Evolutionary conservation across 2,797 vertebrate species (phyloP).

Genomic region (Phaenicophaeus curvirostris): DNA sequence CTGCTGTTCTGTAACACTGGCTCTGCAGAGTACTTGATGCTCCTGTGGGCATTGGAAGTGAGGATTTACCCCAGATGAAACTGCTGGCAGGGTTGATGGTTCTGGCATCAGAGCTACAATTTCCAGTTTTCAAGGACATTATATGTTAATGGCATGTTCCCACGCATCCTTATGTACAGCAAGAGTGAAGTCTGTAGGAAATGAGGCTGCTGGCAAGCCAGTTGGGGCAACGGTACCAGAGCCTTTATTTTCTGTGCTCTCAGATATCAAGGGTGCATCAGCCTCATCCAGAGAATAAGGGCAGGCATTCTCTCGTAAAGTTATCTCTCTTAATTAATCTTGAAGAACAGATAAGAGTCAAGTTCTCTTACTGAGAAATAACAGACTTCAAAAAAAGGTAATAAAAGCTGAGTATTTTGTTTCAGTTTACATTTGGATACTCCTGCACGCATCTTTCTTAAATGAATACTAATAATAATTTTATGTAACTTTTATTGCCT

Average conservation of each 20-base stretch:
- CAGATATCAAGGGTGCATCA: neutral
- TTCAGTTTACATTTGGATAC: neutral
- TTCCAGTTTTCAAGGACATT: neutral
- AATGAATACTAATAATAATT: constrained; percentile 8
- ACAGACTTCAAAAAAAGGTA: neutral
- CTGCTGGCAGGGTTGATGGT: neutral
- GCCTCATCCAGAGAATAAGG: neutral
- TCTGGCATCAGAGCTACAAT: neutral
- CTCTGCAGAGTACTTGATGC: neutral
- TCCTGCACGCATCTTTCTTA: neutral
- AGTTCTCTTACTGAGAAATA: neutral
- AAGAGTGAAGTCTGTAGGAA: neutral
- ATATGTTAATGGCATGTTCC: neutral
- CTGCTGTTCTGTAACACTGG: rapidly evolving
- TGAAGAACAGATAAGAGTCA: neutral
- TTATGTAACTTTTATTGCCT: neutral
- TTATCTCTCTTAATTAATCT: constrained; percentile 11
- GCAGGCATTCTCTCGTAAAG: neutral
- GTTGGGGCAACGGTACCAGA: neutral
- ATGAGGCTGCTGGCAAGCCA: neutral
- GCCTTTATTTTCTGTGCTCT: neutral
- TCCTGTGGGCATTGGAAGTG: neutral
- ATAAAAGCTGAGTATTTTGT: neutral
- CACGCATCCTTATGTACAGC: neutral
- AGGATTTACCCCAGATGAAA: neutral